phyloP scores from a whole-genome alignment of 2,113 vertebrate genomes.

The Rallus limicola region DNA sequence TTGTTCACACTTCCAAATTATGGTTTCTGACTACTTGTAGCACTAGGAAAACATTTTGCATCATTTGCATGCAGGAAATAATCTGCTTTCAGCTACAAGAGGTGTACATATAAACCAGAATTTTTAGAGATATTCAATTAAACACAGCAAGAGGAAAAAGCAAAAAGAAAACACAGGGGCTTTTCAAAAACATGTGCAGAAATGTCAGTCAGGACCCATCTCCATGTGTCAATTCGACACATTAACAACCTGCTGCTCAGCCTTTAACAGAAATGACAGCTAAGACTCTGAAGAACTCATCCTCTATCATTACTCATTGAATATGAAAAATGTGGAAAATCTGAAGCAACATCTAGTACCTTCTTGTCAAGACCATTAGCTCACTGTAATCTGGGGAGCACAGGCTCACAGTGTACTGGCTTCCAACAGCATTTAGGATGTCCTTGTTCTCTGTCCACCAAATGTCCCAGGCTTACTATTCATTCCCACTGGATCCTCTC shows the following conservation, averaged over 20 bases:
- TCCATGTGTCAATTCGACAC: neutral
- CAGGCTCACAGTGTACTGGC: accelerated
- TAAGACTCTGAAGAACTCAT: neutral
- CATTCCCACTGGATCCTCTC: neutral
- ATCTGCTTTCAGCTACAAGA: neutral
- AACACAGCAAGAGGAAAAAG: neutral
- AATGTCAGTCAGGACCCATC: neutral
- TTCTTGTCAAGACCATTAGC: neutral
- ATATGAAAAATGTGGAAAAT: neutral
- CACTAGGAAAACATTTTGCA: neutral
- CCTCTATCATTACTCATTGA: neutral
- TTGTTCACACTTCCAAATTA: neutral
- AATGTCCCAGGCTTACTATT: neutral
- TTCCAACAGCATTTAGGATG: neutral
- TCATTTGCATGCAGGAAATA: neutral
- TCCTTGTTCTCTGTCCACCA: neutral
- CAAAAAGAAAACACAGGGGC: neutral
- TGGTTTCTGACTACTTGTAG: neutral
- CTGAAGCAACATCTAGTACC: accelerated
- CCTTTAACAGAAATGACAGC: neutral
- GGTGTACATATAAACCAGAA: accelerated
- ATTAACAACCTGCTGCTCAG: neutral
- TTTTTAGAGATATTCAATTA: neutral
- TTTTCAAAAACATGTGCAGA: neutral
- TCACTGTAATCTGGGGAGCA: neutral